These are phyloP conservation scores for Dryadula phaetusa DNA, from an alignment of 2,888 invertebrate genomes.

Conservation along the genomic window DNA sequence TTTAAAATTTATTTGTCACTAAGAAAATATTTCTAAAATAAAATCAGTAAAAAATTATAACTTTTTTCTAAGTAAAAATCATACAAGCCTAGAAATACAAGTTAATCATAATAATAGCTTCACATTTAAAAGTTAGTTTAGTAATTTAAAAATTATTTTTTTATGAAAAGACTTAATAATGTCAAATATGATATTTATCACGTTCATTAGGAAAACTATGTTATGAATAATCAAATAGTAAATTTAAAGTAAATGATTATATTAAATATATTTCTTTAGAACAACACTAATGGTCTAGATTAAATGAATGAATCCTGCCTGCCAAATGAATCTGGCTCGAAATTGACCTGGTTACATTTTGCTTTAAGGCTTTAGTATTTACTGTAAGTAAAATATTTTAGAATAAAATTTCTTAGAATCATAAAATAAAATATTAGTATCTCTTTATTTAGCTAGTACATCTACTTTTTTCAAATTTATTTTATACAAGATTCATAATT, in stretches of 20 bases:
- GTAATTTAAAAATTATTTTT: neutral
- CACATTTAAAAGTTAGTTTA: neutral
- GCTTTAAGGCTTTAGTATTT: conserved; percentile 1
- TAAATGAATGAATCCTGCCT: conserved; percentile 16
- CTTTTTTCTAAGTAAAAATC: neutral
- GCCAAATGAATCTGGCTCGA: conserved; percentile 15
- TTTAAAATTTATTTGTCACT: no score
- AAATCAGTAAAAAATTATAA: no score
- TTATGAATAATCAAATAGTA: neutral
- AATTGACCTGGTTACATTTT: conserved; percentile 21
- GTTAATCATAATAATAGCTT: neutral
- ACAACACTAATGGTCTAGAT: neutral
- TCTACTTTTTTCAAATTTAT: neutral
- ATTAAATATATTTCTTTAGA: neutral
- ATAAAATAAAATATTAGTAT: neutral
- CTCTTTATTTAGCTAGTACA: neutral
- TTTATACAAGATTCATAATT: conserved; percentile 10
- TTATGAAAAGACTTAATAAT: no score
- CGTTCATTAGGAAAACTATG: neutral
- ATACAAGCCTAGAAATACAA: neutral
- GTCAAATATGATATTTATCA: no score
- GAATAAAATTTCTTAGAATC: neutral
- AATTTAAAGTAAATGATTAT: neutral
- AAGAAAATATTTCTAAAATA: no score
- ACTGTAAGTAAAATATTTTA: neutral